A percentile compares a stretch with the other conserved stretches of the same genome.
Conservation (phyloP, 2,113 vertebrate species). For the Ariopsis seemanni region DNA sequence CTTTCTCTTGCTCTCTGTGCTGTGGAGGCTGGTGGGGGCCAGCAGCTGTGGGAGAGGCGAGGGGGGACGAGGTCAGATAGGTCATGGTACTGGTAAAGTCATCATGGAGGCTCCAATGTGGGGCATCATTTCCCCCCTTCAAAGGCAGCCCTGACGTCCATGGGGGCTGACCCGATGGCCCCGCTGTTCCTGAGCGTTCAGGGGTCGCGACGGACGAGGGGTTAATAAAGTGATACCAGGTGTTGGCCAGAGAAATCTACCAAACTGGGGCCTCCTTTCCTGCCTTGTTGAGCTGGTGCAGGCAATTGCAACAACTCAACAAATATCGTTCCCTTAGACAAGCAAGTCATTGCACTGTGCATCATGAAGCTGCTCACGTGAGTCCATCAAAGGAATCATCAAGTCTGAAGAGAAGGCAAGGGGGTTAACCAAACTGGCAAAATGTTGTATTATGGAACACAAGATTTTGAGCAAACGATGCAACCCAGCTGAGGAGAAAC, state of each 20-base stretch:
- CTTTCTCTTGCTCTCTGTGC: constrained; percentile 41
- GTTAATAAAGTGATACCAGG: constrained; percentile 85
- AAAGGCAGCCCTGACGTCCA: constrained; percentile 71
- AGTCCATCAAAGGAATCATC: constrained; percentile 42
- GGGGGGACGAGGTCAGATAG: constrained; percentile 68
- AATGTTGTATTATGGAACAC: constrained; percentile 61
- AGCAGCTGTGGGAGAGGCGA: constrained; percentile 70
- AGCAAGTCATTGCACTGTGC: constrained; percentile 28
- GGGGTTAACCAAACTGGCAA: constrained; percentile 62
- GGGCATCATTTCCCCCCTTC: constrained; percentile 71
- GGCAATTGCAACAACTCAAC: constrained; percentile 45
- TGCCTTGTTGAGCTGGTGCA: constrained; percentile 57
- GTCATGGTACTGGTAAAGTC: constrained; percentile 79
- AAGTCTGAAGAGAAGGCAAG: constrained; percentile 44
- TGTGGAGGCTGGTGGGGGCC: constrained; percentile 64
- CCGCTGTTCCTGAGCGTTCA: constrained; percentile 67
- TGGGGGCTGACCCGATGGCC: constrained; percentile 64
- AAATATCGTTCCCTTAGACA: constrained; percentile 44
- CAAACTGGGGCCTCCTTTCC: constrained; percentile 66
- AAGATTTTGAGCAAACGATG: constrained; percentile 48
- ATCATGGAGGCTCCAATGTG: constrained; percentile 68
- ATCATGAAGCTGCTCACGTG: constrained; percentile 23
- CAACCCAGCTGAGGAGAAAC: constrained; percentile 55
- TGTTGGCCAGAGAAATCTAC: constrained; percentile 70
- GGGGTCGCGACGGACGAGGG: constrained; percentile 71